These are phyloP conservation scores for Toxostoma redivivum DNA, from an alignment of 2,113 vertebrate genomes.

Conservation along the genomic window DNA sequence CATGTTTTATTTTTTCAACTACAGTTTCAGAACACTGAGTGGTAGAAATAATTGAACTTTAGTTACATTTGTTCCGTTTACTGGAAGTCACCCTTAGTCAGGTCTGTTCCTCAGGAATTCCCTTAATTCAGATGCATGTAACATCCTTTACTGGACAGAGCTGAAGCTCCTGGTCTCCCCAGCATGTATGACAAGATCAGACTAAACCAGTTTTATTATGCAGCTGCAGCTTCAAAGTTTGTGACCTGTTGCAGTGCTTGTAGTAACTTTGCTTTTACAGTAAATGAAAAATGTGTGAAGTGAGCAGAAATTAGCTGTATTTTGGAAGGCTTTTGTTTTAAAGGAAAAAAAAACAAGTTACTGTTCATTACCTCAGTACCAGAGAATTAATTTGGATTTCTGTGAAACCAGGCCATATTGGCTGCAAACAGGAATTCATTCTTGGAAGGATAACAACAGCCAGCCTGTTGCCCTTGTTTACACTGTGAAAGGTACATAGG, in stretches of 20 bases:
- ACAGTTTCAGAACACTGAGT: background rate
- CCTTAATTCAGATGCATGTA: background rate
- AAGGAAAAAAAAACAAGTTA: conserved; percentile 31
- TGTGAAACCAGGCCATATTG: conserved; percentile 46
- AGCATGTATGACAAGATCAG: background rate
- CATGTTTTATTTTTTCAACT: background rate
- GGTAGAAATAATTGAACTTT: background rate
- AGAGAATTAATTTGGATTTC: conserved; percentile 35
- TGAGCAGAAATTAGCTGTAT: background rate
- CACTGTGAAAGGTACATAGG: conserved; percentile 38
- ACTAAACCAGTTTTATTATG: background rate
- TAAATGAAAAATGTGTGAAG: background rate
- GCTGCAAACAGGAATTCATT: conserved; percentile 51
- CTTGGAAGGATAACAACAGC: conserved; percentile 52
- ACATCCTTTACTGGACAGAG: background rate
- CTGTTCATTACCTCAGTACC: conserved; percentile 48
- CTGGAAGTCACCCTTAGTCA: background rate
- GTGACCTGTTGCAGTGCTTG: background rate
- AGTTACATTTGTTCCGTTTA: background rate
- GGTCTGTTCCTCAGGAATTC: background rate
- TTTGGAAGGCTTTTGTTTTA: conserved; percentile 14
- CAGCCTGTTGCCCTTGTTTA: conserved; percentile 61
- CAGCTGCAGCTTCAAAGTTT: background rate
- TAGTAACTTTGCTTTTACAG: background rate
- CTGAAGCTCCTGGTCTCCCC: background rate